Base-by-base conservation (phyloP, 2,113 vertebrate species). In the Lipotes vexillifer region DNA sequence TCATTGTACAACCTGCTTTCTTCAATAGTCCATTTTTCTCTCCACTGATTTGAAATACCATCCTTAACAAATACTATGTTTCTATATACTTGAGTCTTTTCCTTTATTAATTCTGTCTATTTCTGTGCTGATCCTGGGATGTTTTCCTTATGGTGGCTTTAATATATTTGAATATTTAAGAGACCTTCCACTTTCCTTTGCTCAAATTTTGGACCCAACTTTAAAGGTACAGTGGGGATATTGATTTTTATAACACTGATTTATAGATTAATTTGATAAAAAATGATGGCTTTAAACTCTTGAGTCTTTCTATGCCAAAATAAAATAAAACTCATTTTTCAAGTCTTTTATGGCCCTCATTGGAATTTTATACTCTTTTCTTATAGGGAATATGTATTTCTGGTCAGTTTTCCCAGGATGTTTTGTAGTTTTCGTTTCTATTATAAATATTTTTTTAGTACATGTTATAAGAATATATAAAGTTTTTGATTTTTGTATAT, bases 121-220 rank as follows among this genome's bases (percentile, higher is more conserved):
- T 95, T 90, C 83, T 92, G 31, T 92, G 55, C 25, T 89, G 36
- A 93, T 65, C 8, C 33, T 90, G 29, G 72, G 36, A 82, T 68
- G n/a, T 95, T 94, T 95, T 92, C 59, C 92, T 78, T 83, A 89
- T 5, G 46, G 0, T 95, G 84, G 8, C 41, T 83, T 97, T 90
- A 84, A 46, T 89, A 21, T 85, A 75, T 65, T 93, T 90, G 63
- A 88, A 80, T 83, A 88, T 23, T 94, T 90, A 78, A 86, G 46
- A 66, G 23, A 11, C 1, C 29, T 80, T 95, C 61, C 41, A 65
- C 5, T 84, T 95, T 57, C 17, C 29, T 86, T 92, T 96, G n/a
- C 72, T 90, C 38, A 57, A 87, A 87, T 61, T 96, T 49, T 31
- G 89, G 59, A 25, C 2, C 59, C 49, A 84, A 18, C 8, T 88